A percentile compares a stretch with the other conserved stretches of the same genome.
Evolutionary conservation across 2,888 invertebrate genomes (phyloP).

Genomic region (Lacanobia oleracea): DNA sequence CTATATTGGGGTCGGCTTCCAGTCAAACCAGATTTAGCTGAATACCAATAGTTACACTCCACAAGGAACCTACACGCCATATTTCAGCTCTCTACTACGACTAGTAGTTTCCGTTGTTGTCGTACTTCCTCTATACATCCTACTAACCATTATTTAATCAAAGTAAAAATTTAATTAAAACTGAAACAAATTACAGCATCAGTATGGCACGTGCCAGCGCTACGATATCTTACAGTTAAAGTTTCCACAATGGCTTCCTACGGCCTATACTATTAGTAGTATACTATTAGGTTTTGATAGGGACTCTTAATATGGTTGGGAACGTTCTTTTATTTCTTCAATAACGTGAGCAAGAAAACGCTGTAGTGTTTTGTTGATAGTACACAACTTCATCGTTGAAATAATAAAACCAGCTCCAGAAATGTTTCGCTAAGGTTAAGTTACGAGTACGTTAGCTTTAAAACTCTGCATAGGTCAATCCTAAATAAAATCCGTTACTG

Average conservation of each 20-base stretch:
- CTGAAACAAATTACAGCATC: conserved; percentile 19
- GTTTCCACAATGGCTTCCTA: conserved; percentile 10
- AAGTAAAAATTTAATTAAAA: conserved; percentile 14
- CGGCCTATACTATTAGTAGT: conserved; percentile 13
- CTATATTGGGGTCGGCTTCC: no score
- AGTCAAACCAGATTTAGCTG: no score
- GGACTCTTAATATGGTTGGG: conserved; percentile 1
- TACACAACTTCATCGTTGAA: neutral
- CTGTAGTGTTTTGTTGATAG: neutral
- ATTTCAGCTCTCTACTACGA: no score
- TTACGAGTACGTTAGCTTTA: no score
- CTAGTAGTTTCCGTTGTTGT: no score
- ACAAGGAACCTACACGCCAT: no score
- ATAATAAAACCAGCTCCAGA: conserved; percentile 4
- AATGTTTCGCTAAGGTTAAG: neutral
- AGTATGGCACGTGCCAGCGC: neutral
- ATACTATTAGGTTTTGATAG: no score
- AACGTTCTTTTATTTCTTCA: conserved; percentile 1
- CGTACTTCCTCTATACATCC: neutral
- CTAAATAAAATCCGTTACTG: no score
- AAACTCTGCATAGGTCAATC: no score
- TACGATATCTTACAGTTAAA: conserved; percentile 21
- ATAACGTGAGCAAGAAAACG: neutral
- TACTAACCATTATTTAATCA: conserved; percentile 8
- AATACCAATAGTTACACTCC: no score